Percentiles rank a stretch among this genome's conserved stretches.
Evolutionary conservation across 64 coral and sea anemone species (phyloP).

Genomic region (Stichodactyla mertensii): DNA sequence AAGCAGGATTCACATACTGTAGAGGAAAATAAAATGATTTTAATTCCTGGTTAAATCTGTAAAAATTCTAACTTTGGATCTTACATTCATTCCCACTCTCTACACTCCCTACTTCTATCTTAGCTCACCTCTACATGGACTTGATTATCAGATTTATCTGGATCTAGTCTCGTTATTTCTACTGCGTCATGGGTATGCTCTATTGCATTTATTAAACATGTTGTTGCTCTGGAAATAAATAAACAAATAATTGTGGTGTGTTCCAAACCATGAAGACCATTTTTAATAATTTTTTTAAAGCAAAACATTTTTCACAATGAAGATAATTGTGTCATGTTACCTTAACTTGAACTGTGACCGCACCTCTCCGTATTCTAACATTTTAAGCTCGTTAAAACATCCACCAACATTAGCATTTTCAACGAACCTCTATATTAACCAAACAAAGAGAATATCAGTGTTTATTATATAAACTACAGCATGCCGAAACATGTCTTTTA

Average conservation of each 20-base stretch:
- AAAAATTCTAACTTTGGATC: background rate
- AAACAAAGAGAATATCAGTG: background rate
- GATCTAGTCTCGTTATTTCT: conserved; percentile 85
- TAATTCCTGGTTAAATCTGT: background rate
- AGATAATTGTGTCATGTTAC: conserved; percentile 12
- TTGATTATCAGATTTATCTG: conserved; percentile 70
- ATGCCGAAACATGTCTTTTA: too few relatives aligned
- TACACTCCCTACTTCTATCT: background rate
- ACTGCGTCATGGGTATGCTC: conserved; percentile 89
- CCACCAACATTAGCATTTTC: conserved; percentile 93
- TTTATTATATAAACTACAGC: too few relatives aligned
- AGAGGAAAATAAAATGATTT: background rate
- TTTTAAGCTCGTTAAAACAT: conserved; percentile 88
- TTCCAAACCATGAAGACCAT: background rate
- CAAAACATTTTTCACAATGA: background rate
- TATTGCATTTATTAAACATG: conserved; percentile 78
- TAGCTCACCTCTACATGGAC: conserved; percentile 62
- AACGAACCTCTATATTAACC: conserved; percentile 65
- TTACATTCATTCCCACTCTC: background rate
- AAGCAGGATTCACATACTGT: conserved; percentile 93
- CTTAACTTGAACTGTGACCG: conserved; percentile 80
- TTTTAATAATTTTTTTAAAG: background rate
- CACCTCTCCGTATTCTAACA: conserved; percentile 92
- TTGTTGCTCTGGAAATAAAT: conserved; percentile 56
- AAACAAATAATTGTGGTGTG: background rate